Evolutionary conservation across 2,888 invertebrate genomes (phyloP).

Genomic region (Sturmia bella): DNA sequence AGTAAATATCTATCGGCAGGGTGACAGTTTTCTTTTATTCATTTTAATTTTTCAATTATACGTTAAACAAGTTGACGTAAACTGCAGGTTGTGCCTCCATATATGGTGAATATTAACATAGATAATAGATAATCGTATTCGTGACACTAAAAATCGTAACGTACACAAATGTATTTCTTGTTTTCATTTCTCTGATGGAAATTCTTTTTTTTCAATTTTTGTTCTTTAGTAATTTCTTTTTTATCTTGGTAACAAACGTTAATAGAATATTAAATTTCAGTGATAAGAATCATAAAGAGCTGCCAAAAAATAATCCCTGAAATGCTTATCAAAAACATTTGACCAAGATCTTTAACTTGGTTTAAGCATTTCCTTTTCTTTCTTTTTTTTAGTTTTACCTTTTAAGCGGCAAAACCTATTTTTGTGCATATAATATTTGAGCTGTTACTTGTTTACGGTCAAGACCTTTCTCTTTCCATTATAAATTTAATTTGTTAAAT

Average conservation of each 20-base stretch:
- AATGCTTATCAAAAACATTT: background rate
- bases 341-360: background rate
- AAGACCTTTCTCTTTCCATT: too few relatives aligned
- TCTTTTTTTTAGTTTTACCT: background rate
- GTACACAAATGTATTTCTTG: background rate
- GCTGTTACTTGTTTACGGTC: too few relatives aligned
- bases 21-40: too few relatives aligned
- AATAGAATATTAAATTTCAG: background rate
- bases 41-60: too few relatives aligned
- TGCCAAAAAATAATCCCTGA: slow-evolving; percentile 5
- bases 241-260: slow-evolving; percentile 36
- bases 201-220: background rate
- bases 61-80: too few relatives aligned
- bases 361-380: too few relatives aligned
- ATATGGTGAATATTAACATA: too few relatives aligned
- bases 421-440: background rate
- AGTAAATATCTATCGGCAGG: too few relatives aligned
- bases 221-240: background rate
- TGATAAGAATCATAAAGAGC: slow-evolving; percentile 24
- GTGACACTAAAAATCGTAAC: too few relatives aligned
- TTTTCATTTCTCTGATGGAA: slow-evolving; percentile 3
- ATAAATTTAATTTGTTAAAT: too few relatives aligned
- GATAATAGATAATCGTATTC: too few relatives aligned
- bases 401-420: background rate
- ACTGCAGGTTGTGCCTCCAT: too few relatives aligned